Conservation (phyloP, 2,797 vertebrate genomes). For the Clamator glandarius region DNA sequence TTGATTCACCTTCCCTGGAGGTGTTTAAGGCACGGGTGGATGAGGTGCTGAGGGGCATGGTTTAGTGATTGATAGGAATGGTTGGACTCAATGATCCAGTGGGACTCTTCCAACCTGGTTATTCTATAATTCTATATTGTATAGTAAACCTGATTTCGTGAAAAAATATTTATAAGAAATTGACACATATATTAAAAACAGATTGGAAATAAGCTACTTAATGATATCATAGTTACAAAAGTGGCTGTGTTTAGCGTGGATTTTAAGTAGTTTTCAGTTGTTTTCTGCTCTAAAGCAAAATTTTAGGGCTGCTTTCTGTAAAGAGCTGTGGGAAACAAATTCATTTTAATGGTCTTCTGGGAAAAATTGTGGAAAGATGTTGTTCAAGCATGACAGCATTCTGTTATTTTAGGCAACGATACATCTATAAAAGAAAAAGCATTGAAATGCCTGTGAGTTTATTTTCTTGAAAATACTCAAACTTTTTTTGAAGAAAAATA, state of each 20-base stretch:
- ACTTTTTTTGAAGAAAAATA: not conserved
- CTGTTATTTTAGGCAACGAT: not conserved
- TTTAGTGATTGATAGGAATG: no score
- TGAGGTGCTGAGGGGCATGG: no score
- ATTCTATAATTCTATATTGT: no score
- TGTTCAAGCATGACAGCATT: not conserved
- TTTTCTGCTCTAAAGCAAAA: not conserved
- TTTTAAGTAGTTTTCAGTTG: not conserved
- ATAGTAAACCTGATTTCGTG: not conserved
- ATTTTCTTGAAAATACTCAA: not conserved
- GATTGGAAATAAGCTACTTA: not conserved
- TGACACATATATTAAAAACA: accelerated
- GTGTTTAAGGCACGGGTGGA: no score
- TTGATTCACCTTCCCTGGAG: no score
- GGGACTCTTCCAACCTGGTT: no score
- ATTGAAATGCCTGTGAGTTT: not conserved
- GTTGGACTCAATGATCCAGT: no score
- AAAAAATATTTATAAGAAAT: not conserved
- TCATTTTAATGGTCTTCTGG: not conserved
- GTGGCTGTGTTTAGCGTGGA: not conserved
- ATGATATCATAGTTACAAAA: not conserved
- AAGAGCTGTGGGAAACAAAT: not conserved
- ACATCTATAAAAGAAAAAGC: not conserved
- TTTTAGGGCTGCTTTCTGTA: not conserved
- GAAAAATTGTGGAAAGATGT: not conserved